Conservation (phyloP, 2,888 invertebrate species). For the Aleiodes testaceus region DNA sequence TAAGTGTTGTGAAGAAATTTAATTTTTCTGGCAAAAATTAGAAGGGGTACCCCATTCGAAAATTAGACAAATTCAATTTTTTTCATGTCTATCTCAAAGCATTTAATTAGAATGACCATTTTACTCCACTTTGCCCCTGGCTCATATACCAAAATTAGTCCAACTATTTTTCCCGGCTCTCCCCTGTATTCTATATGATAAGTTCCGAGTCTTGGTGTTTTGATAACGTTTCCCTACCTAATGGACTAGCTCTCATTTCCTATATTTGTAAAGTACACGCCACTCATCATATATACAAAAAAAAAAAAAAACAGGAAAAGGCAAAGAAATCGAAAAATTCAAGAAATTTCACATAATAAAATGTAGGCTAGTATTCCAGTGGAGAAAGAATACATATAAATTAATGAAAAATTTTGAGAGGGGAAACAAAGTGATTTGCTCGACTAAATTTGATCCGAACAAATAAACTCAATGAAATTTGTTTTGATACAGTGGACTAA, state of each 20-base stretch:
- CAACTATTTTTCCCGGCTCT: too few relatives aligned
- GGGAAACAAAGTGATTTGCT: conserved; percentile 13
- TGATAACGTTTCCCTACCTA: conserved; percentile 70
- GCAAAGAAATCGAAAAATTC: background rate
- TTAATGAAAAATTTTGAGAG: background rate
- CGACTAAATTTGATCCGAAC: conserved; percentile 49
- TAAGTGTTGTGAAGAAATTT: too few relatives aligned
- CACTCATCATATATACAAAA: conserved; percentile 57
- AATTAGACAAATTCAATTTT: too few relatives aligned
- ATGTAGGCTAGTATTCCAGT: background rate
- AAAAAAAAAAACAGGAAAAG: conserved; percentile 25
- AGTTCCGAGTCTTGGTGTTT: conserved; percentile 70
- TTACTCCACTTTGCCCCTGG: too few relatives aligned
- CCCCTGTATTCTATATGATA: too few relatives aligned
- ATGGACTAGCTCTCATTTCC: conserved; percentile 66
- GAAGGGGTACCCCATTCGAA: too few relatives aligned
- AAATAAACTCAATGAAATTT: conserved; percentile 61
- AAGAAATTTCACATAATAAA: background rate
- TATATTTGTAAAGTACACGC: conserved; percentile 51
- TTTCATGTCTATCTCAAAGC: too few relatives aligned
- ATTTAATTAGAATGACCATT: too few relatives aligned
- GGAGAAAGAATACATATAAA: background rate
- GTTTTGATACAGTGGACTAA: conserved; percentile 60
- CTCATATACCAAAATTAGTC: too few relatives aligned
- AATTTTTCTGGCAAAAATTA: too few relatives aligned